Conservation (phyloP, 2,113 vertebrate genomes). For the Apteryx owenii region DNA sequence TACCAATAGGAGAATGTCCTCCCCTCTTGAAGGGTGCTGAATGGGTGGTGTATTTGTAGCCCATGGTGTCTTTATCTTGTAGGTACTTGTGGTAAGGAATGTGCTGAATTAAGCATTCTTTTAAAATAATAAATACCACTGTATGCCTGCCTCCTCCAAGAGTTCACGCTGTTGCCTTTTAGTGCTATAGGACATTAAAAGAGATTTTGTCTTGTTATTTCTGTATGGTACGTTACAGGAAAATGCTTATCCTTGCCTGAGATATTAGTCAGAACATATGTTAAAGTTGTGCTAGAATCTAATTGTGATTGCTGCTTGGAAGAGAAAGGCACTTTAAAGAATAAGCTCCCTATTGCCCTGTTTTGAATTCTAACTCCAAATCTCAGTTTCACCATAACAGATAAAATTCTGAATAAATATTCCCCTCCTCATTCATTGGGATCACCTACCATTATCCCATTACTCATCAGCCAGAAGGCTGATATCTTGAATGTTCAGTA, state of each 20-base stretch:
- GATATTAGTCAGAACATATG: not conserved
- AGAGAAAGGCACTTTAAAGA: not conserved
- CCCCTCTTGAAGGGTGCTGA: not conserved
- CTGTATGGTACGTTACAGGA: not conserved
- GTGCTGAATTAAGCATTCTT: not conserved
- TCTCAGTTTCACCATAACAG: not conserved
- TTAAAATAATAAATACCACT: not conserved
- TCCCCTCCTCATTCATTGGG: not conserved
- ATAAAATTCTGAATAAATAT: not conserved
- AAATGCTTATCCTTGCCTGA: not conserved
- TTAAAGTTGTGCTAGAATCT: not conserved
- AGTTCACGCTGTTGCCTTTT: not conserved
- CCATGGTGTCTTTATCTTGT: not conserved
- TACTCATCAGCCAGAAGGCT: not conserved
- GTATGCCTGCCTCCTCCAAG: too few relatives aligned
- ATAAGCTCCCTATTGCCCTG: not conserved
- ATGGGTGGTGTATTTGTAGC: not conserved
- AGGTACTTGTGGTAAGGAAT: not conserved
- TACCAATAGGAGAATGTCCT: not conserved
- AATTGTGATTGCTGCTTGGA: not conserved
- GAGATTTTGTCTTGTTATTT: not conserved
- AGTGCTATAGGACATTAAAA: not conserved
- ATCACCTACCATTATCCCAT: not conserved
- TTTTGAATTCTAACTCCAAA: not conserved
- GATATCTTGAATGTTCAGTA: not conserved